Evolutionary conservation across 2,888 invertebrate species (phyloP).

Genomic region (Amorpha juglandis): DNA sequence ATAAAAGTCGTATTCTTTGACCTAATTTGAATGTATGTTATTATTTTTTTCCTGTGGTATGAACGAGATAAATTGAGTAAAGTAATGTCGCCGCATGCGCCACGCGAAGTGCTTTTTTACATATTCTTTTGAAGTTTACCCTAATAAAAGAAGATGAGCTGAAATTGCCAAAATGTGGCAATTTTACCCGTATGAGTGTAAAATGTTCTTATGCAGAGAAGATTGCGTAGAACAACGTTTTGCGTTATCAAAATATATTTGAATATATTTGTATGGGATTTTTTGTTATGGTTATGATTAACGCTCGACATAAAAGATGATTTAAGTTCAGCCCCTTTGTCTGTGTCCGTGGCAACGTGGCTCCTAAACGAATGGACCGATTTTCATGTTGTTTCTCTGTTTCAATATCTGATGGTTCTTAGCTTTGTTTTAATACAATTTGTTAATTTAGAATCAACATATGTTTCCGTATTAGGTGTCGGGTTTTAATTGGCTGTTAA

Average conservation of each 20-base stretch:
- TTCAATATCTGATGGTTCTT: too few species aligned
- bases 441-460: too few species aligned
- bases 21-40: conserved; percentile 41
- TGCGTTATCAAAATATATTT: conserved; percentile 13
- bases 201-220: conserved; percentile 16
- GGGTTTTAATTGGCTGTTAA: too few species aligned
- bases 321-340: too few species aligned
- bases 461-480: too few species aligned
- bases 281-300: background rate
- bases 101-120: conserved; percentile 23
- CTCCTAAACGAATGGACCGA: too few species aligned
- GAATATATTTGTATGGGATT: background rate
- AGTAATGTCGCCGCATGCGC: conserved; percentile 27
- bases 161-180: conserved; percentile 16
- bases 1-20: conserved; percentile 35
- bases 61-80: conserved; percentile 32
- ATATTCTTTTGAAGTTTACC: conserved; percentile 27
- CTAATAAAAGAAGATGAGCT: conserved; percentile 25
- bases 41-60: conserved; percentile 37
- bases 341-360: too few species aligned
- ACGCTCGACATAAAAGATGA: too few species aligned
- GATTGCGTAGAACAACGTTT: conserved; percentile 1
- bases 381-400: too few species aligned
- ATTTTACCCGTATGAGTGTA: conserved; percentile 17
- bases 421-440: too few species aligned